phyloP scores from a whole-genome alignment of 2,888 invertebrate genomes.

The Tryphoninae sp. region DNA sequence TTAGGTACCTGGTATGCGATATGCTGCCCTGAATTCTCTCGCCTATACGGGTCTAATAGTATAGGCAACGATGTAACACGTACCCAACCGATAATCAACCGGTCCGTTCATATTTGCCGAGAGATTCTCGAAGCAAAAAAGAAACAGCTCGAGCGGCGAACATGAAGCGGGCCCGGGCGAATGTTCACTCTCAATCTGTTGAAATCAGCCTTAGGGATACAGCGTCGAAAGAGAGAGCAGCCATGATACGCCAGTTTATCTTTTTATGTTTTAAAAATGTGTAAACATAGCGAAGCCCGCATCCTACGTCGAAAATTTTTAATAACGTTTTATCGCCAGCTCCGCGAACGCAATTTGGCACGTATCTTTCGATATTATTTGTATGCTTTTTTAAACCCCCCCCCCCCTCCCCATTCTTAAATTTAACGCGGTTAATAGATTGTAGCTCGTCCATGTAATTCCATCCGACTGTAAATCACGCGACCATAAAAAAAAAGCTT shows the following conservation, averaged over 20 bases:
- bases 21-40: conserved; percentile 50
- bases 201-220: background rate
- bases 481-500: conserved; percentile 34
- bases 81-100: conserved; percentile 56
- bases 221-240: no score
- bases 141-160: background rate
- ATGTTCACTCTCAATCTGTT: background rate
- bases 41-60: conserved; percentile 41
- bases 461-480: conserved; percentile 19
- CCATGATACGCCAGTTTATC: no score
- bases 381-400: background rate
- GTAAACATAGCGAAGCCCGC: no score
- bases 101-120: conserved; percentile 54
- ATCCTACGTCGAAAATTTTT: no score
- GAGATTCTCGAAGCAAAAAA: conserved; percentile 25
- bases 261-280: no score
- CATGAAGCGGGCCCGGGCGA: background rate
- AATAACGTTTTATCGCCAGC: no score
- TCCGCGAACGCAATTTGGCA: background rate
- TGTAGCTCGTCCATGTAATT: background rate
- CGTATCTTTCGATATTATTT: background rate
- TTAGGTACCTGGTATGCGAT: conserved; percentile 15
- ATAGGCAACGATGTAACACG: conserved; percentile 26
- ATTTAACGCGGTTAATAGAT: conserved; percentile 7
- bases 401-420: background rate